Evolutionary conservation across 2,888 invertebrate genomes (phyloP).

Genomic region (Heliconius sara): DNA sequence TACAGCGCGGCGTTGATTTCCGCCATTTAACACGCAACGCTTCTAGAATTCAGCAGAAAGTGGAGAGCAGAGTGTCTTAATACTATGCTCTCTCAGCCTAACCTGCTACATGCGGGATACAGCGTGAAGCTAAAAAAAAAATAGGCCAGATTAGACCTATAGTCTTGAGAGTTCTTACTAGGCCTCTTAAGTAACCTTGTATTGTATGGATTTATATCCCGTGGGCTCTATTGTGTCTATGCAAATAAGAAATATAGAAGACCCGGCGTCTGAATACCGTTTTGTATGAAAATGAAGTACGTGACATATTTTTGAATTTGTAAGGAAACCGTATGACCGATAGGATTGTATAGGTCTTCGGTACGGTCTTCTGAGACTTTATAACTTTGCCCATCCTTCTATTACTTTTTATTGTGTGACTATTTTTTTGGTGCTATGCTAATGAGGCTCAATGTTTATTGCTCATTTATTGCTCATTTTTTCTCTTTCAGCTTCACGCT

Average conservation of each 20-base stretch:
- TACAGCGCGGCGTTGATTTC: no score
- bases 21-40: no score
- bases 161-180: background rate
- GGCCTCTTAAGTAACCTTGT: slow-evolving; percentile 15
- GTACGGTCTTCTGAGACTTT: background rate
- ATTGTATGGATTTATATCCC: slow-evolving; percentile 31
- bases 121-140: no score
- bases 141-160: background rate
- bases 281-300: slow-evolving; percentile 32
- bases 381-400: background rate
- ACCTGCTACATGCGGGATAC: no score
- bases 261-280: slow-evolving; percentile 29
- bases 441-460: background rate
- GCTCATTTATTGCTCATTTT: background rate
- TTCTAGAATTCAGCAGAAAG: no score
- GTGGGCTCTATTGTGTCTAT: slow-evolving; percentile 40
- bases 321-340: background rate
- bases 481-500: no score
- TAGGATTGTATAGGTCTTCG: background rate
- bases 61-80: no score
- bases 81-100: no score
- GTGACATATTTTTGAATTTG: slow-evolving; percentile 33
- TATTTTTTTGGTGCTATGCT: background rate
- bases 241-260: slow-evolving; percentile 33
- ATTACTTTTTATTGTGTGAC: background rate